These are phyloP conservation scores for Hirtodrosophila cameraria DNA, from an alignment of 2,888 invertebrate species.

Conservation along the genomic window DNA sequence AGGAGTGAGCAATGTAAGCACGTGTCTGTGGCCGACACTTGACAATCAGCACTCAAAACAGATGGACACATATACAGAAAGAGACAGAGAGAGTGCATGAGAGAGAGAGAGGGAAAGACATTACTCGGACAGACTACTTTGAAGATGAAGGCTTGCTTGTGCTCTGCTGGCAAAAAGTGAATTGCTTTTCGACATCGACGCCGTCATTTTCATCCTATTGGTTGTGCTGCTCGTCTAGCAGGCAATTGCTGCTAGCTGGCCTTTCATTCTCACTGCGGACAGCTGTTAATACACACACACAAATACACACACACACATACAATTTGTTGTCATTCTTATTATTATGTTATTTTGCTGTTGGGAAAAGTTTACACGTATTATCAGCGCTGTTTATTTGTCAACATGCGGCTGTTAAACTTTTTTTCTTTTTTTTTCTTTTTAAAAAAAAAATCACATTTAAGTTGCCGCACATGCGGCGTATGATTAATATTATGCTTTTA, in stretches of 20 bases:
- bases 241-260: conserved; percentile 46
- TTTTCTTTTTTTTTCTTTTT: conserved; percentile 29
- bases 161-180: conserved; percentile 40
- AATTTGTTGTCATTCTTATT: conserved; percentile 12
- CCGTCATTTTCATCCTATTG: conserved; percentile 50
- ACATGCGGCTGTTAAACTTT: conserved; percentile 30
- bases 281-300: conserved; percentile 51
- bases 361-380: conserved; percentile 73
- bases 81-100: background rate
- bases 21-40: conserved; percentile 75
- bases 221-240: conserved; percentile 11
- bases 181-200: conserved; percentile 65
- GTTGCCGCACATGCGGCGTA: conserved; percentile 57
- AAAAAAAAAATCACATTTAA: conserved; percentile 54
- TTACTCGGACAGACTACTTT: conserved; percentile 10
- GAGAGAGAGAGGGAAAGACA: conserved; percentile 8
- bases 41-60: conserved; percentile 76
- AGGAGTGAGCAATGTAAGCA: conserved; percentile 68
- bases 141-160: conserved; percentile 47
- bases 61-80: conserved; percentile 38
- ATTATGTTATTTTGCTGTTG: conserved; percentile 24
- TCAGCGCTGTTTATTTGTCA: conserved; percentile 72
- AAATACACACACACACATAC: conserved; percentile 5
- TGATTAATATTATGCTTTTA: conserved; percentile 65
- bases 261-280: conserved; percentile 41